Conservation (phyloP, 2,113 vertebrate genomes). For the Stegastes partitus region DNA sequence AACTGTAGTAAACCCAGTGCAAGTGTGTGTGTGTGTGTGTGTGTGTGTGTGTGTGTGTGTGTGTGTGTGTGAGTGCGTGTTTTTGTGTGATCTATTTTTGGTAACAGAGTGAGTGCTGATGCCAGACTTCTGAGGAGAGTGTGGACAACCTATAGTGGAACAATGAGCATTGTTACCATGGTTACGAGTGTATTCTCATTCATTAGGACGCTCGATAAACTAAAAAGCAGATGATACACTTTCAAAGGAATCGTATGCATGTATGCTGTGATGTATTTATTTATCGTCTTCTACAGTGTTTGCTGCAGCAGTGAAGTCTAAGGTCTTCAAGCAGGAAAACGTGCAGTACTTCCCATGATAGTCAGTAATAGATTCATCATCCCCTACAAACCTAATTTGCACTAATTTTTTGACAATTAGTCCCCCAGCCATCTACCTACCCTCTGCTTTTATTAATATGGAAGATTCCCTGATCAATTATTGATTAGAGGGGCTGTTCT, state of each 20-base stretch:
- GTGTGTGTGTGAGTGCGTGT: neutral
- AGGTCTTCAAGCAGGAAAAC: neutral
- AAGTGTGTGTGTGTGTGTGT: neutral
- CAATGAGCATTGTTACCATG: slow-evolving; percentile 67
- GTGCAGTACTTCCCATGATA: neutral
- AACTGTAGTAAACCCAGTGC: slow-evolving; percentile 3
- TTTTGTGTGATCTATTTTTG: slow-evolving; percentile 68
- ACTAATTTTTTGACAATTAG: slow-evolving; percentile 34
- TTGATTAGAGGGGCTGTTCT: slow-evolving; percentile 54
- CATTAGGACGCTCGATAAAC: slow-evolving; percentile 35
- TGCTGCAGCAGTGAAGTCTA: neutral
- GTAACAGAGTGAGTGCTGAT: slow-evolving; percentile 38
- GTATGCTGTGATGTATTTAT: neutral
- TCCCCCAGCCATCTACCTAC: slow-evolving; percentile 11
- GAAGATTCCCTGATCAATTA: slow-evolving; percentile 70
- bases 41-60: slow-evolving; percentile 11
- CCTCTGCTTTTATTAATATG: slow-evolving; percentile 57
- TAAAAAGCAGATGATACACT: slow-evolving; percentile 1
- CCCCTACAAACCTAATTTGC: slow-evolving; percentile 41
- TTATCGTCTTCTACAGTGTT: too few relatives aligned
- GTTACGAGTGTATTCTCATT: slow-evolving; percentile 57
- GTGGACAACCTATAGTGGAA: slow-evolving; percentile 53
- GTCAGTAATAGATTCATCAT: slow-evolving; percentile 22
- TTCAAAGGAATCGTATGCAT: neutral
- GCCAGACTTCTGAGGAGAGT: slow-evolving; percentile 56